Evolutionary conservation across 2,888 invertebrate genomes (phyloP), one percentile per base, ranked within the genome.

Genomic region (Gastracanthus pulcherrimus): DNA sequence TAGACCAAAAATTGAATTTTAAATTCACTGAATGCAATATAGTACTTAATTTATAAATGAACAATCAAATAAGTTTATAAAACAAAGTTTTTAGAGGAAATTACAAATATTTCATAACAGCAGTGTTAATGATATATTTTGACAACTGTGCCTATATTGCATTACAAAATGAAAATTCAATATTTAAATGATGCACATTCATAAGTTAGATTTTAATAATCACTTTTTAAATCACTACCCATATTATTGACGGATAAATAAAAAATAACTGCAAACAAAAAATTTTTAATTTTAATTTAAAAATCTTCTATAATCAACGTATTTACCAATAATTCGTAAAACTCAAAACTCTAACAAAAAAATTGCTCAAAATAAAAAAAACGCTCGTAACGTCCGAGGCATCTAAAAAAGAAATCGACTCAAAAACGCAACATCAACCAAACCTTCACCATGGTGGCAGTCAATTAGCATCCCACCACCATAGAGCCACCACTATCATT

Each of bases 401-500:
- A 26, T 26, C 11, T 26, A 26, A 9, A 26, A 26, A 55, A 55
- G n/a, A n/a, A n/a, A n/a, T 13, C 9, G 55, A 55, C 55, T 55
- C 55, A 9, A 7, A 55, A 55, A 13, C 3, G 26, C 2, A 55
- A 19, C 55, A 55, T 11, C n/a, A n/a, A 55, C 23, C 26, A 13
- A 55, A 55, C 26, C 26, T 55, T 26, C 11, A 23, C 26, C 7
- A 55, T 9, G 55, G 26, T 11, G 55, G 23, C 9, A 23, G 26
- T 7, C 11, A 55, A 55, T 55, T 55, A 55, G 55, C 55, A 55
- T 55, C 55, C 23, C n/a, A 55, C 55, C 55, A 55, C 55, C 55
- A 11, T 4, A 26, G 26, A 13, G 55, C n/a, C 55, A 55, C n/a
- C n/a, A n/a, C n/a, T n/a, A n/a, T n/a, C n/a, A 19, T 36, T 19